These are phyloP conservation scores for Phoebastria nigripes DNA, from an alignment of 2,797 vertebrate species.

Conservation along the genomic window DNA sequence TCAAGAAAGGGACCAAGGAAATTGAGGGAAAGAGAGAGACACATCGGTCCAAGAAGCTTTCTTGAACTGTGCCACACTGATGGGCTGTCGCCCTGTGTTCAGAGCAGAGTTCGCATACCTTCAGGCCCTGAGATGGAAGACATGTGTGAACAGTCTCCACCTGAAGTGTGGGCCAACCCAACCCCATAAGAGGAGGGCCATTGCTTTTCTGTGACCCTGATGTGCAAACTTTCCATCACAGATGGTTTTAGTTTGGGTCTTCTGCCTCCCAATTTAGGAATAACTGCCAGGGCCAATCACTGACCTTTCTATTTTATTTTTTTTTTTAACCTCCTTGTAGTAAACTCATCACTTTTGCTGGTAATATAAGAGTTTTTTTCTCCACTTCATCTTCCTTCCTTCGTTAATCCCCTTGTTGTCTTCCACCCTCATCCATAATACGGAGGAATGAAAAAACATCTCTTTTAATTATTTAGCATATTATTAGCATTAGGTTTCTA, in stretches of 20 bases:
- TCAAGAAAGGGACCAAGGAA: not conserved
- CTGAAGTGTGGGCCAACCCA: not conserved
- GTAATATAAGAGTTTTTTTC: not conserved
- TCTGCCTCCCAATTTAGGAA: not conserved
- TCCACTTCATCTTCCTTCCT: not conserved
- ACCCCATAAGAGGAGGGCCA: not conserved
- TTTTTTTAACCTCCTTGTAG: not conserved
- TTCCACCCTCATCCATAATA: not conserved
- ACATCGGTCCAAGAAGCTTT: not conserved
- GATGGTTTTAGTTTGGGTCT: not conserved
- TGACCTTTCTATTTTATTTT: not conserved
- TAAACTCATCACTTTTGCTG: not conserved
- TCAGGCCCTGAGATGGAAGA: not conserved
- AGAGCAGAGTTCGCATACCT: not conserved
- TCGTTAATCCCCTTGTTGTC: not conserved
- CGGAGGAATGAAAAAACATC: not conserved
- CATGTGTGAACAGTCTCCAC: not conserved
- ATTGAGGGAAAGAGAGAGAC: not conserved
- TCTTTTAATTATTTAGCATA: conserved; percentile 25
- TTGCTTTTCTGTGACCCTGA: not conserved
- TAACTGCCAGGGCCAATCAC: not conserved
- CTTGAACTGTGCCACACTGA: not conserved
- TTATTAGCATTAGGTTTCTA: not conserved
- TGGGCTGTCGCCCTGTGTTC: not conserved
- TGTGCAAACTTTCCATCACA: not conserved